Evolutionary conservation across 2,797 vertebrate genomes (phyloP).

Genomic region (Momotus momota): DNA sequence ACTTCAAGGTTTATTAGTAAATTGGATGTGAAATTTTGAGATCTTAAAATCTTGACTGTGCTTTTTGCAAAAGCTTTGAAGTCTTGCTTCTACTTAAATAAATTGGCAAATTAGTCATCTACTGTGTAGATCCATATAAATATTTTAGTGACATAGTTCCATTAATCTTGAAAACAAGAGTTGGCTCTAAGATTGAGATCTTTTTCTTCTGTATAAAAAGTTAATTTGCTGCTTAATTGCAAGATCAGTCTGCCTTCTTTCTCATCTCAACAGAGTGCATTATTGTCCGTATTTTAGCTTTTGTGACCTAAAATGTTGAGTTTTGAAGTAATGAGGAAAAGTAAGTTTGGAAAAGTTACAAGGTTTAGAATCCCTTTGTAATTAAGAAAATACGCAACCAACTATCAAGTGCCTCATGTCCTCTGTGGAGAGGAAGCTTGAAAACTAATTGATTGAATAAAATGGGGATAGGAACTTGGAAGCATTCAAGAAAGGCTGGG

Average conservation of each 20-base stretch:
- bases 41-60: neutral
- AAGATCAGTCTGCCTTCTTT: neutral
- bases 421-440: neutral
- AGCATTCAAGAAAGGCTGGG: neutral
- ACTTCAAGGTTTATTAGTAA: neutral
- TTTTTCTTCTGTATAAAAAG: neutral
- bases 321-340: neutral
- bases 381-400: neutral
- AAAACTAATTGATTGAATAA: neutral
- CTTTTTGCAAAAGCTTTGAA: neutral
- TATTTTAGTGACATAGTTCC: neutral
- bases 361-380: neutral
- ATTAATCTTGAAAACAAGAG: neutral
- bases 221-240: neutral
- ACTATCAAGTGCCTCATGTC: neutral
- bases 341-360: neutral
- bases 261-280: neutral
- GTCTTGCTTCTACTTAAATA: neutral
- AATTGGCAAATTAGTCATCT: neutral
- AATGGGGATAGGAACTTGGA: neutral
- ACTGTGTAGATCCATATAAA: neutral
- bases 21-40: neutral
- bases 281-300: neutral
- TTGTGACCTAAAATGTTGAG: neutral
- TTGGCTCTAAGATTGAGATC: neutral